Evolutionary conservation across 2,113 vertebrate genomes (phyloP), one percentile per base, ranked within the genome.

Genomic region (Nematolebias whitei): DNA sequence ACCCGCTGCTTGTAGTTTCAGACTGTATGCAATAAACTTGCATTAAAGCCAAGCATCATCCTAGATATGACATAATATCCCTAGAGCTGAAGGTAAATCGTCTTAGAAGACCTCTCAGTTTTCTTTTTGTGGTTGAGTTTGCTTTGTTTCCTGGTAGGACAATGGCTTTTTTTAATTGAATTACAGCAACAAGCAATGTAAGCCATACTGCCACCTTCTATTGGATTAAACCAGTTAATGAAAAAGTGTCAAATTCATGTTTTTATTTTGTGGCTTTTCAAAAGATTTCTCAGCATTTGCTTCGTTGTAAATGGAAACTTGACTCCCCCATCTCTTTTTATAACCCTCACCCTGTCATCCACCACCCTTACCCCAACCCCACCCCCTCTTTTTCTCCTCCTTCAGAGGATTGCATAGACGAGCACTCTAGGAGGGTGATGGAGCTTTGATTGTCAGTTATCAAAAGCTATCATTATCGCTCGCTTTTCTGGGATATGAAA

Each of bases 371-470:
- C 29, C 44, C 55, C 76, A 56, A 51, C 67, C 44, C 56, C 54
- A 40, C n/a, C 69, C 44, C 64, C 49, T 54, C 29, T 39, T 32
- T 54, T 71, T 5, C 53, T 68, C 65, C 64, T 71, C 57, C 82
- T 75, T 73, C 67, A 48, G 80, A 85, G 87, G 81, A 80, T 82
- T 84, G 74, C 78, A 67, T 52, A 63, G 73, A 83, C 67, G 66
- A 85, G 82, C 82, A 84, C 87, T 88, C 76, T 77, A 76, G 82
- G 79, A 84, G 82, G 82, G 76, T 73, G 87, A 90, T 90, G 83
- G 88, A 72, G 86, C 81, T 90, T 89, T 89, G 88, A 90, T 91
- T 91, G 90, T 85, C 76, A 70, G 85, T 89, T 91, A 89, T 93
- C 88, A 87, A 89, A 89, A 89, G 88, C 88, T 89, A 88, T 92